Conservation (phyloP, 2,797 vertebrate species). For the Cottoperca gobio region DNA sequence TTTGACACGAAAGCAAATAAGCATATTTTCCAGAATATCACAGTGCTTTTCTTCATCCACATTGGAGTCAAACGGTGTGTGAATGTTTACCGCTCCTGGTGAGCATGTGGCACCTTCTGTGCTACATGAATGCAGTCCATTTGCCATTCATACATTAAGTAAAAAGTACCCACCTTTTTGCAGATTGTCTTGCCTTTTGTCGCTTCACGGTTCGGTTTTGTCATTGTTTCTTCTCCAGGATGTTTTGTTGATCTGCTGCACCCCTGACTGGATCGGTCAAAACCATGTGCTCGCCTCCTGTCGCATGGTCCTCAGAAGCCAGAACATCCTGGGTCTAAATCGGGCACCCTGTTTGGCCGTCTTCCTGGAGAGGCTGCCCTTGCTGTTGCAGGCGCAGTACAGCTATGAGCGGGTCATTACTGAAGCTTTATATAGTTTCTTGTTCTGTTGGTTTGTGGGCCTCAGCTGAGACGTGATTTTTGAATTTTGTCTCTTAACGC, state of each 20-base stretch:
- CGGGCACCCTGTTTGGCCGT: conserved; percentile 86
- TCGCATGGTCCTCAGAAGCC: conserved; percentile 84
- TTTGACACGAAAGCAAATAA: background rate
- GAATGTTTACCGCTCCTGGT: too few species aligned
- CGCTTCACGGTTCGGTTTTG: background rate
- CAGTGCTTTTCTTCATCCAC: background rate
- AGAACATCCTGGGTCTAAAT: conserved; percentile 86
- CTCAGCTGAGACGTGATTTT: background rate
- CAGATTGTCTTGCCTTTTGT: background rate
- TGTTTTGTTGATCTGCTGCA: conserved; percentile 86
- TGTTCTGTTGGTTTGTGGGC: background rate
- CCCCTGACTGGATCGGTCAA: conserved; percentile 85
- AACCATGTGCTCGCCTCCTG: conserved; percentile 86
- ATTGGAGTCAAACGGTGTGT: too few species aligned
- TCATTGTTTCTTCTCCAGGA: conserved; percentile 72
- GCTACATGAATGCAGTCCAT: too few species aligned
- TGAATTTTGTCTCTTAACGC: conserved; percentile 16
- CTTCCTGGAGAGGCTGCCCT: conserved; percentile 86
- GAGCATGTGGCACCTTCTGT: too few species aligned
- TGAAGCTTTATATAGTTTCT: background rate
- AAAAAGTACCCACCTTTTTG: too few species aligned
- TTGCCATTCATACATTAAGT: too few species aligned
- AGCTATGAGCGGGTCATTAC: conserved; percentile 79
- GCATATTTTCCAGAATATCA: background rate
- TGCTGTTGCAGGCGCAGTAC: conserved; percentile 86